Base-by-base conservation (phyloP, 2,797 vertebrate species). In the Hydrocynus forskahlii region DNA sequence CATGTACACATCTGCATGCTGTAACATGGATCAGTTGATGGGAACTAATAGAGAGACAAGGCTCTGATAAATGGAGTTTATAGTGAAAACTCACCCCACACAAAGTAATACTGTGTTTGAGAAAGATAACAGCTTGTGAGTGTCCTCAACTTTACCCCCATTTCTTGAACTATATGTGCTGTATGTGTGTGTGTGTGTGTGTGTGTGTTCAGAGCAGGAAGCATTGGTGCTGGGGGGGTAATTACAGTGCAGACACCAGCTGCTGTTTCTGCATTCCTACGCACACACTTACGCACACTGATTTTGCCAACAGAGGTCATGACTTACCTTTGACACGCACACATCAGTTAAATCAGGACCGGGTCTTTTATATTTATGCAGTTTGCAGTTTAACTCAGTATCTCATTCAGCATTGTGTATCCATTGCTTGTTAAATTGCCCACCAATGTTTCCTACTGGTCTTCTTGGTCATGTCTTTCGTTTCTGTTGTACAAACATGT, bases 201-300 rank as follows among this genome's bases (percentile, higher is more conserved):
- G 13, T 63, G 60, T 63, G 60, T 63, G 70, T 82, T 80, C 80
- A 69, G 78, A 93, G 89, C 91, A 93, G 91, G 91, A 94, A 95
- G 95, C 92, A 93, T 94, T 94, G 94, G 94, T 93, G 92, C 92
- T 93, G 92, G 94, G 93, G 72, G 89, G 93, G 92, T 95, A 96
- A 96, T 96, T 95, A 96, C 93, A 93, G 91, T 92, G 93, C 93
- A 95, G 95, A 95, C 94, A 95, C 92, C 96, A 97, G 95, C 96
- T 95, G 96, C 94, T 96, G 93, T 91, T 92, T 91, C 91, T 92
- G 92, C 93, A 95, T 96, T 96, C 95, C 92, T 94, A 89, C 91
- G 86, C 88, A 91, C 87, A 84, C 75, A 63, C 78, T 40, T 57
- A 83, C 68, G 40, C 67, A 29, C 68, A 62, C 79, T 52, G 74